phyloP scores from a whole-genome alignment of 1,140 invertebrate species.

The Melipona quadrifasciata region DNA sequence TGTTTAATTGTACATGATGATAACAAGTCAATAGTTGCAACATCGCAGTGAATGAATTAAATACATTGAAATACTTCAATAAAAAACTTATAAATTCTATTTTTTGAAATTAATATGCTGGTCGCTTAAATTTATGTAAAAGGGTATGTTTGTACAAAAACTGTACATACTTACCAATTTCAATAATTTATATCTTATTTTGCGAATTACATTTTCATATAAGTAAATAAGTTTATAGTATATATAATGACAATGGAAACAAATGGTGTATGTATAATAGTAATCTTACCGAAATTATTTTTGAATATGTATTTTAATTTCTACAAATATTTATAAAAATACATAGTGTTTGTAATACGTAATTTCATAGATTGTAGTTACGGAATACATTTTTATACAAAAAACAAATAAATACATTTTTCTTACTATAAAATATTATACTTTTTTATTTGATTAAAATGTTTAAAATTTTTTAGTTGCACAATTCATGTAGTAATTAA shows the following conservation, averaged over 20 bases:
- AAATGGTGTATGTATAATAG: background rate
- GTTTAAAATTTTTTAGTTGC: slow-evolving; percentile 35
- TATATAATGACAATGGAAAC: background rate
- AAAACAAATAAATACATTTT: slow-evolving; percentile 47
- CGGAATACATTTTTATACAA: slow-evolving; percentile 41
- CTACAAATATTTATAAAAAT: slow-evolving; percentile 26
- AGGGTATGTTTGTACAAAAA: slow-evolving; percentile 5
- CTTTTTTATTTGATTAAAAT: slow-evolving; percentile 14
- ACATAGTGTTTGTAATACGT: slow-evolving; percentile 10
- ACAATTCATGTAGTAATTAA: slow-evolving; percentile 72
- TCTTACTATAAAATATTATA: slow-evolving; percentile 8
- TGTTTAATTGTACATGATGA: slow-evolving; percentile 59
- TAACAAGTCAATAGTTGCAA: background rate
- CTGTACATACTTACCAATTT: slow-evolving; percentile 11
- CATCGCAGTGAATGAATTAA: slow-evolving; percentile 12
- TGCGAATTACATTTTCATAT: slow-evolving; percentile 2
- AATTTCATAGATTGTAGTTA: slow-evolving; percentile 25
- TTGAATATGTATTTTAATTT: slow-evolving; percentile 19
- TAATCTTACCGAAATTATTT: background rate
- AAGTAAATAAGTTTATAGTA: slow-evolving; percentile 16
- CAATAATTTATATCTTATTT: background rate
- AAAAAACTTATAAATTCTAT: background rate
- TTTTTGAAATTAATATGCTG: background rate
- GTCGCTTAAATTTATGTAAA: background rate
- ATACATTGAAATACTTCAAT: background rate